phyloP scores from a whole-genome alignment of 2,888 invertebrate genomes.

The Thera britannica region DNA sequence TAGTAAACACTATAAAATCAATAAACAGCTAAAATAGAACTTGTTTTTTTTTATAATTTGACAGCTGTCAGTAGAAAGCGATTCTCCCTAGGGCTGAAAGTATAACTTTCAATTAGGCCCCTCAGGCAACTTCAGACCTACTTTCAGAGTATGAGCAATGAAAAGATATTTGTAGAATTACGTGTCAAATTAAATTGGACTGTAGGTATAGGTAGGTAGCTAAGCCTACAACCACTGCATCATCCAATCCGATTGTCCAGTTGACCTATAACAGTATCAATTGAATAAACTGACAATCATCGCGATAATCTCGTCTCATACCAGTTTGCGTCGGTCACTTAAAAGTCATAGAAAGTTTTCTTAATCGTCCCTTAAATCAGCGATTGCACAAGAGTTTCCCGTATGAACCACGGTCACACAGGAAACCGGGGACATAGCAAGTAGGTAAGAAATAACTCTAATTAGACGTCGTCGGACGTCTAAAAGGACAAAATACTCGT shows the following conservation, averaged over 20 bases:
- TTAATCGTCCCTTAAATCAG: slow-evolving; percentile 20
- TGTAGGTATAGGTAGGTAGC: background rate
- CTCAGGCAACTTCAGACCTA: too few relatives aligned
- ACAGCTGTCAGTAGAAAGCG: too few relatives aligned
- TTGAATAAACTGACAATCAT: slow-evolving; percentile 28
- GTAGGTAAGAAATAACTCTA: too few relatives aligned
- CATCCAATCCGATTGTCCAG: slow-evolving; percentile 16
- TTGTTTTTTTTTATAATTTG: too few relatives aligned
- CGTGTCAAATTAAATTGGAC: too few relatives aligned
- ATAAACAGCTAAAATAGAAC: too few relatives aligned
- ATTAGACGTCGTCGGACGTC: too few relatives aligned
- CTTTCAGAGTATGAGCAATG: too few relatives aligned
- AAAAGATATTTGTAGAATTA: background rate
- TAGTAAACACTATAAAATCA: too few relatives aligned
- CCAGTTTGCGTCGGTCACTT: slow-evolving; percentile 7
- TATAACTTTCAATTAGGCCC: too few relatives aligned
- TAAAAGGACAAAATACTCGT: too few relatives aligned
- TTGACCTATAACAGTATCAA: slow-evolving; percentile 17
- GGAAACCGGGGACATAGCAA: background rate
- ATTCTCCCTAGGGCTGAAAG: too few relatives aligned
- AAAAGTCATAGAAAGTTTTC: slow-evolving; percentile 30
- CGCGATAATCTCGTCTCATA: slow-evolving; percentile 16
- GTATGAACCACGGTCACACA: background rate
- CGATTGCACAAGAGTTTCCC: slow-evolving; percentile 25
- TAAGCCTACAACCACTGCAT: slow-evolving; percentile 5